A percentile compares a stretch with the other conserved stretches of the same genome.
phyloP scores from a whole-genome alignment of 2,113 vertebrate species.

The Lasiurus borealis region DNA sequence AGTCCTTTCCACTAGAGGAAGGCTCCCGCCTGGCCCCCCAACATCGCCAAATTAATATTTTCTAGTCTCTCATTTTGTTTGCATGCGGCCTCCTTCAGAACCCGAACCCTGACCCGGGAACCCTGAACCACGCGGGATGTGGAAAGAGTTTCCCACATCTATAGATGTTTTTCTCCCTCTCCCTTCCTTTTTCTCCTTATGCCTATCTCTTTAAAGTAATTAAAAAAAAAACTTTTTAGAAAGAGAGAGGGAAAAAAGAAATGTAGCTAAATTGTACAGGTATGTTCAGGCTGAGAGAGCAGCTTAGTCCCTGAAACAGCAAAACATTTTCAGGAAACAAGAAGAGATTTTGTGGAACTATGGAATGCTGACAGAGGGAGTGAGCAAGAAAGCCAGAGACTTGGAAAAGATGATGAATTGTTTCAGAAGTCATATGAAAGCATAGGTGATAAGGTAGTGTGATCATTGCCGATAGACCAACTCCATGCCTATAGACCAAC shows the following conservation, averaged over 20 bases:
- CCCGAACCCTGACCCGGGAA: too few species aligned
- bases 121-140: too few species aligned
- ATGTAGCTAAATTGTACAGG: background rate
- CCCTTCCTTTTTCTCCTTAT: too few species aligned
- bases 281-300: background rate
- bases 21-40: too few species aligned
- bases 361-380: background rate
- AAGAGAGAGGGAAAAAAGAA: background rate
- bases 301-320: background rate
- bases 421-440: background rate
- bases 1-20: too few species aligned
- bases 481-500: background rate
- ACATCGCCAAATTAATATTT: too few species aligned
- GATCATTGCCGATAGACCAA: background rate
- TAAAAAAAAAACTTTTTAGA: too few species aligned
- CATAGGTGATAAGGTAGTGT: background rate
- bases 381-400: background rate
- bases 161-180: too few species aligned
- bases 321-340: background rate
- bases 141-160: too few species aligned
- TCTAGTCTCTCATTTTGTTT: too few species aligned
- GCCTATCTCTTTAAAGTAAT: too few species aligned
- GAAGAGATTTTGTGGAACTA: background rate
- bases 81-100: too few species aligned
- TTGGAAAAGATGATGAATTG: background rate